A percentile compares a stretch with the other conserved stretches of the same genome.
phyloP scores from a whole-genome alignment of 2,797 vertebrate species.

The Bovichtus diacanthus region DNA sequence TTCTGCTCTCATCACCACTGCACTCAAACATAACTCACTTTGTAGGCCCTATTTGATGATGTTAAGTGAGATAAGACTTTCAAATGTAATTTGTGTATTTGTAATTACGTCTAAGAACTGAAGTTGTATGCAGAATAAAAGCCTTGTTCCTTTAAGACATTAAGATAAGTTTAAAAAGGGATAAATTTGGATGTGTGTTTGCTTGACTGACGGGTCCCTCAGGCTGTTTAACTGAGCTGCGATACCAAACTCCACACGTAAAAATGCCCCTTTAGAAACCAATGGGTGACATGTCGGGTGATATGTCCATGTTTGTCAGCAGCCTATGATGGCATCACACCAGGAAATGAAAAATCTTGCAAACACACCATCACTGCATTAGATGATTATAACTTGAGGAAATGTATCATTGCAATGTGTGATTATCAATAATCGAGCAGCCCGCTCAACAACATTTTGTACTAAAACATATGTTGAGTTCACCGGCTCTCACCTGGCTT shows the following conservation, averaged over 20 bases:
- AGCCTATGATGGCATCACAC: not conserved
- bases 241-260: not conserved
- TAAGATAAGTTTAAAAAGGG: not conserved
- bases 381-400: not conserved
- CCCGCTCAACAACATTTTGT: not conserved
- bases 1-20: not conserved
- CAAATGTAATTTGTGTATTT: not conserved
- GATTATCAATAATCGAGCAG: not conserved
- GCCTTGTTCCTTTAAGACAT: not conserved
- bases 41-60: not conserved
- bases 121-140: not conserved
- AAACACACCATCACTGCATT: not conserved
- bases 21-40: not conserved
- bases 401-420: not conserved
- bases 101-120: conserved; percentile 1
- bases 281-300: not conserved
- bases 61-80: not conserved
- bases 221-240: not conserved
- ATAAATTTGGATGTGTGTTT: not conserved
- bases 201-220: not conserved
- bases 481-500: conserved; percentile 82
- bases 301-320: not conserved
- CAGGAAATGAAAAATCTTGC: not conserved
- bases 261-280: not conserved
- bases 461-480: not conserved